phyloP scores from a whole-genome alignment of 2,888 invertebrate genomes.

The Maniola hyperantus region DNA sequence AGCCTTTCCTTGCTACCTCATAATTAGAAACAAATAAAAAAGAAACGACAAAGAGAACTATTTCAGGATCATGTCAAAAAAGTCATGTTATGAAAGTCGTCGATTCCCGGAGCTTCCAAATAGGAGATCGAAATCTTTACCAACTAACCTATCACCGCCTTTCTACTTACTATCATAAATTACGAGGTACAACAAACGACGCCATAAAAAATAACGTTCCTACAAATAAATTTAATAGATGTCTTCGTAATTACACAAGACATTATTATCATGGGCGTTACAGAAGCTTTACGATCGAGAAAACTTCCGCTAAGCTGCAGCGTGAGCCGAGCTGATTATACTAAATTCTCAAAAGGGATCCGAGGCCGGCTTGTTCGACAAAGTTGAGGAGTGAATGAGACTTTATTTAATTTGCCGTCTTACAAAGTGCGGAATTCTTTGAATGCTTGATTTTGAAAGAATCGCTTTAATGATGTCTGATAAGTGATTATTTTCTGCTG shows the following conservation, averaged over 20 bases:
- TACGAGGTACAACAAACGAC: not conserved
- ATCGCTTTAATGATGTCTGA: slow-evolving; percentile 9
- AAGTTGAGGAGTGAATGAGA: slow-evolving; percentile 31
- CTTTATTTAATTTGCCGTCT: slow-evolving; percentile 31
- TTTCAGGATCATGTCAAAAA: too few relatives aligned
- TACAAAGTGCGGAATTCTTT: slow-evolving; percentile 10
- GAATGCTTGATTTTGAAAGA: slow-evolving; percentile 9
- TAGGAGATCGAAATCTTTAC: too few relatives aligned
- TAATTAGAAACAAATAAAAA: too few relatives aligned
- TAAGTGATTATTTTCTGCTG: too few relatives aligned
- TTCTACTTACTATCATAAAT: too few relatives aligned
- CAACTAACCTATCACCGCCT: too few relatives aligned
- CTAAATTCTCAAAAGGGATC: slow-evolving; percentile 36
- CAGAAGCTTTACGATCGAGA: slow-evolving; percentile 29
- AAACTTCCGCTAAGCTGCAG: slow-evolving; percentile 33
- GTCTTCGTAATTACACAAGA: slow-evolving; percentile 18
- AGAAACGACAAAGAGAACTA: too few relatives aligned
- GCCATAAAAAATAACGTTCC: not conserved
- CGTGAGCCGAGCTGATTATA: slow-evolving; percentile 35
- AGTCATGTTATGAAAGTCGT: too few relatives aligned
- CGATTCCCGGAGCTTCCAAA: too few relatives aligned
- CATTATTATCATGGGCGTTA: slow-evolving; percentile 24
- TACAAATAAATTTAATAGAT: slow-evolving; percentile 2
- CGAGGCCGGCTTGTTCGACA: slow-evolving; percentile 29
- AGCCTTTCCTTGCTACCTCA: too few relatives aligned